Conservation (phyloP, 1,140 invertebrate species). For the Nasonia longicornis region DNA sequence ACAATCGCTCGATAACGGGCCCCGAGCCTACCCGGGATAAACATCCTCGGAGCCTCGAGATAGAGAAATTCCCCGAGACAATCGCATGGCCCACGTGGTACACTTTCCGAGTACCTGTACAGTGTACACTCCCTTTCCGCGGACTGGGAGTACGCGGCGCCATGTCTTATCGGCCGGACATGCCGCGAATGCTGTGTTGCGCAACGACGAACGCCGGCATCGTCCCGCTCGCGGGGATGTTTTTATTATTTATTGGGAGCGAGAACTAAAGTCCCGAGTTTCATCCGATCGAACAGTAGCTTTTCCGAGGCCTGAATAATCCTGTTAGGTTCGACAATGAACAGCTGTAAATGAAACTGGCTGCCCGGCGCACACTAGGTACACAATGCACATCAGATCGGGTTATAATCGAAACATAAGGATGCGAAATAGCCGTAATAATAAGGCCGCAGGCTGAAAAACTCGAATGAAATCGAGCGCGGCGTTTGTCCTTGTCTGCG, state of each 20-base stretch:
- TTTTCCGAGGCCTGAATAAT: slow-evolving; percentile 20
- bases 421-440: slow-evolving; percentile 12
- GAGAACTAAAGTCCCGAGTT: background rate
- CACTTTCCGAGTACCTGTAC: background rate
- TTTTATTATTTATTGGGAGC: background rate
- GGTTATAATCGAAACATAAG: slow-evolving; percentile 13
- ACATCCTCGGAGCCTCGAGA: slow-evolving; percentile 21
- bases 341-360: slow-evolving; percentile 35
- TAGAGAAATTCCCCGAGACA: slow-evolving; percentile 21
- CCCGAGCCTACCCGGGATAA: slow-evolving; percentile 26
- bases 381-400: background rate
- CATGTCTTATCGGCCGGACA: slow-evolving; percentile 1
- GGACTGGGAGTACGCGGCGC: background rate
- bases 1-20: slow-evolving; percentile 40
- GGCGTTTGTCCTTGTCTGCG: slow-evolving; percentile 35
- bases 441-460: slow-evolving; percentile 3
- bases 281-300: background rate
- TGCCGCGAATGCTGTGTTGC: background rate
- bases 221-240: background rate
- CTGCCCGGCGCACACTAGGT: background rate
- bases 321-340: slow-evolving; percentile 24
- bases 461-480: slow-evolving; percentile 30
- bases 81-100: slow-evolving; percentile 5
- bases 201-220: background rate
- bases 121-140: background rate